A percentile compares a stretch with the other conserved stretches of the same genome.
Conservation (phyloP, 2,888 invertebrate genomes). For the Strigamia transsilvanica region DNA sequence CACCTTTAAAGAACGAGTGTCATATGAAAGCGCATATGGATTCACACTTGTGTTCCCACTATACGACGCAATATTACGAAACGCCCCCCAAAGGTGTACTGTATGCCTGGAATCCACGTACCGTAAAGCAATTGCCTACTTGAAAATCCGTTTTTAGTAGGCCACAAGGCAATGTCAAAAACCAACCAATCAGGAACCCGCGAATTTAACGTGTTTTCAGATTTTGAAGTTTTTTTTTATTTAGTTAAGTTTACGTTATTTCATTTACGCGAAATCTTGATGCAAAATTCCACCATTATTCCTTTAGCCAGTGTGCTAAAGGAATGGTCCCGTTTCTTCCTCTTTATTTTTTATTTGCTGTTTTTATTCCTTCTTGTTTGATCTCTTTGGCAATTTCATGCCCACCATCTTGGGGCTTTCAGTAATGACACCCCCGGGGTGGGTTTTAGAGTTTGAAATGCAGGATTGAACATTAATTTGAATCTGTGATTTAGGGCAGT, state of each 20-base stretch:
- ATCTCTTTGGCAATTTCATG: constrained; percentile 37
- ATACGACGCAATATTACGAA: too few relatives aligned
- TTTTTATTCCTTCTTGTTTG: constrained; percentile 15
- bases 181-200: neutral
- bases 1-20: neutral
- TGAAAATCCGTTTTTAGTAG: too few relatives aligned
- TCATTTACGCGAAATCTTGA: neutral
- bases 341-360: constrained; percentile 41
- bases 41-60: too few relatives aligned
- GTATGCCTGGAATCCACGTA: too few relatives aligned
- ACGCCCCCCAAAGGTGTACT: too few relatives aligned
- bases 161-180: too few relatives aligned
- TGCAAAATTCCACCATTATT: neutral
- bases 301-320: neutral
- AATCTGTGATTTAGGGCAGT: constrained; percentile 6
- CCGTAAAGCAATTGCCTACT: too few relatives aligned
- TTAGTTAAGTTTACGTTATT: too few relatives aligned
- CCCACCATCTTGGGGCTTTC: constrained; percentile 4
- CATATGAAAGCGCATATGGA: neutral
- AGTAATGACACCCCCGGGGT: neutral
- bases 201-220: too few relatives aligned
- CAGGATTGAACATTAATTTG: constrained; percentile 23
- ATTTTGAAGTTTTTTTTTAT: too few relatives aligned
- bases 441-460: neutral
- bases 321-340: neutral